Percentiles rank a stretch among this genome's conserved stretches.
These are phyloP conservation scores for Hydrolagus affinis DNA, from an alignment of 2,113 vertebrate genomes.

Conservation along the genomic window DNA sequence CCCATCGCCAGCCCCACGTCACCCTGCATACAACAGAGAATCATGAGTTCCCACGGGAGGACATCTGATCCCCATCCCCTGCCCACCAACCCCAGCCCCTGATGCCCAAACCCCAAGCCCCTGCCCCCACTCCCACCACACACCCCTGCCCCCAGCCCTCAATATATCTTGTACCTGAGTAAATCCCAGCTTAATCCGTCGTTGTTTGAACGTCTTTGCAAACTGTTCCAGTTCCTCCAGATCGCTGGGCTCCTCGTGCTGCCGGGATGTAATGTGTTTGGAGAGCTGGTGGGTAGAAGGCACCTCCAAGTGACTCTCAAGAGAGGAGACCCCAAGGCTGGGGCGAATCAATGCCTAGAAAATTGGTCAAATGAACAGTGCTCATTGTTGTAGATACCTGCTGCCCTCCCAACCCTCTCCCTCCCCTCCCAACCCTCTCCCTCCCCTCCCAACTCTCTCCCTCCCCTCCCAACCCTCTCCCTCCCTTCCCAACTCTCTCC, in stretches of 20 bases:
- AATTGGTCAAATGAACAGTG: slow-evolving; percentile 25
- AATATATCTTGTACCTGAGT: slow-evolving; percentile 69
- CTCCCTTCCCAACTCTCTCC: too few relatives aligned
- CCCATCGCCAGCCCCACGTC: slow-evolving; percentile 95
- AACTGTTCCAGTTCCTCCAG: slow-evolving; percentile 95
- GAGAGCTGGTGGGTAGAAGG: slow-evolving; percentile 66
- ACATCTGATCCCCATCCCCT: too few relatives aligned
- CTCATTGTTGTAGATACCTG: too few relatives aligned
- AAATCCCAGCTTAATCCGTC: slow-evolving; percentile 94
- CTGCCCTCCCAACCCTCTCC: too few relatives aligned
- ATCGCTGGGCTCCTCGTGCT: slow-evolving; percentile 82
- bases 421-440: too few relatives aligned
- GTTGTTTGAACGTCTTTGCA: slow-evolving; percentile 94
- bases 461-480: too few relatives aligned
- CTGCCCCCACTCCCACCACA: too few relatives aligned
- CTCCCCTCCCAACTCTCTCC: too few relatives aligned
- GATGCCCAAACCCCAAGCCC: background rate
- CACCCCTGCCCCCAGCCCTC: background rate
- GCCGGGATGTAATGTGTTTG: slow-evolving; percentile 43
- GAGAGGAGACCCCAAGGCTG: slow-evolving; percentile 66
- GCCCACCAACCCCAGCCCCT: rapidly evolving
- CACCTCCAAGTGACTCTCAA: slow-evolving; percentile 82
- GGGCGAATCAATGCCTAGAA: slow-evolving; percentile 73
- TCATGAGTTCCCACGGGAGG: background rate
- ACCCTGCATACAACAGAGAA: slow-evolving; percentile 56